Percentiles rank a stretch among this genome's conserved stretches.
Evolutionary conservation across 1,140 invertebrate genomes (phyloP).

Genomic region (Drosophila melanogaster): DNA sequence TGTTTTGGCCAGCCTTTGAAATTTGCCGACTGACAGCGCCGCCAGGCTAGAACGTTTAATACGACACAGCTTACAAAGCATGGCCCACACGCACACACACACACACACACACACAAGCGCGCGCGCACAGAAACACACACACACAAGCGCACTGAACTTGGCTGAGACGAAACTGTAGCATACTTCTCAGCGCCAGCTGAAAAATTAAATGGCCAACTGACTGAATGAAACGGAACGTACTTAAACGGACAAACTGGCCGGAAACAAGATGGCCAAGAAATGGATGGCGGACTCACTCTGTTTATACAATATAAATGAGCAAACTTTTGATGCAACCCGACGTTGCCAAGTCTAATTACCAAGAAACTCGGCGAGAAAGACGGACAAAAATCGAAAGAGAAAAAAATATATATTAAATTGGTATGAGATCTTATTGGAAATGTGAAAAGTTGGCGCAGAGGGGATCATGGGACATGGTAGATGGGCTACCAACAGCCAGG

Average conservation of each 20-base stretch:
- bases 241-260: slow-evolving; percentile 12
- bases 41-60: slow-evolving; percentile 60
- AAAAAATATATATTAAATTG: background rate
- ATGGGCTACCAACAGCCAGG: slow-evolving; percentile 48
- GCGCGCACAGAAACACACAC: background rate
- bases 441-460: slow-evolving; percentile 12
- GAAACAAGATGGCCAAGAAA: slow-evolving; percentile 15
- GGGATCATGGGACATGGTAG: slow-evolving; percentile 22
- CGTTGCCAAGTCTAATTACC: slow-evolving; percentile 52
- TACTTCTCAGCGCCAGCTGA: slow-evolving; percentile 37
- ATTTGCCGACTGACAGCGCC: slow-evolving; percentile 59
- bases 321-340: slow-evolving; percentile 59
- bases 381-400: background rate
- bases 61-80: slow-evolving; percentile 49
- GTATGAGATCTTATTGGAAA: slow-evolving; percentile 13
- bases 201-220: slow-evolving; percentile 50
- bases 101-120: slow-evolving; percentile 7
- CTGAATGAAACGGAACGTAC: slow-evolving; percentile 8
- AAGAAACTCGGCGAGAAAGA: slow-evolving; percentile 7
- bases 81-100: slow-evolving; percentile 13
- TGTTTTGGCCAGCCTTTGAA: slow-evolving; percentile 63
- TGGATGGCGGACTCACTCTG: slow-evolving; percentile 16
- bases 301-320: slow-evolving; percentile 81
- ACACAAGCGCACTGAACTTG: slow-evolving; percentile 4
- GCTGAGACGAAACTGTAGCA: slow-evolving; percentile 36